Evolutionary conservation across 2,888 invertebrate species (phyloP).

Genomic region (Aphodius sticticus): DNA sequence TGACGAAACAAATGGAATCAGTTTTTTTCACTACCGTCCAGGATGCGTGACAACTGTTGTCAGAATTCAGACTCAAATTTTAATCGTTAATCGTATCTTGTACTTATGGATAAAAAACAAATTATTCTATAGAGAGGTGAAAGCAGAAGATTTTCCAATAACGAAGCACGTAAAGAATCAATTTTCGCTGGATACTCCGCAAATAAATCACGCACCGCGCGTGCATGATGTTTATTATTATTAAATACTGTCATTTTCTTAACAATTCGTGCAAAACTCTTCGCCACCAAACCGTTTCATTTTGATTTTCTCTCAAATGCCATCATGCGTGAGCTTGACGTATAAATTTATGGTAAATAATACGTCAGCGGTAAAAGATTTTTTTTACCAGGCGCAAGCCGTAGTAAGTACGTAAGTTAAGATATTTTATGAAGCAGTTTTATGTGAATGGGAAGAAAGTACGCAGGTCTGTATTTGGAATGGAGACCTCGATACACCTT

Average conservation of each 20-base stretch:
- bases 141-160: not conserved
- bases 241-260: not conserved
- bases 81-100: no score
- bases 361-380: no score
- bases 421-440: not conserved
- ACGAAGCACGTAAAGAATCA: not conserved
- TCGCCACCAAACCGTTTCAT: not conserved
- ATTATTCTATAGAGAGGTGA: not conserved
- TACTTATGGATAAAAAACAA: no score
- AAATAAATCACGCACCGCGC: not conserved
- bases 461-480: not conserved
- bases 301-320: not conserved
- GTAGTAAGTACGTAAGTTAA: not conserved
- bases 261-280: not conserved
- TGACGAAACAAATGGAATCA: no score
- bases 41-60: no score
- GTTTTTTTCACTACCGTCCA: no score
- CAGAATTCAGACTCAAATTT: no score
- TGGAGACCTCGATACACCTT: not conserved
- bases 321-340: not conserved
- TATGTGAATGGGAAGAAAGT: not conserved
- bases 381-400: no score
- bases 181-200: not conserved
- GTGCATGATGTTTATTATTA: not conserved
- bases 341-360: not conserved